Base-by-base conservation (phyloP, 1,140 invertebrate genomes). In the Aculops lycopersici region DNA sequence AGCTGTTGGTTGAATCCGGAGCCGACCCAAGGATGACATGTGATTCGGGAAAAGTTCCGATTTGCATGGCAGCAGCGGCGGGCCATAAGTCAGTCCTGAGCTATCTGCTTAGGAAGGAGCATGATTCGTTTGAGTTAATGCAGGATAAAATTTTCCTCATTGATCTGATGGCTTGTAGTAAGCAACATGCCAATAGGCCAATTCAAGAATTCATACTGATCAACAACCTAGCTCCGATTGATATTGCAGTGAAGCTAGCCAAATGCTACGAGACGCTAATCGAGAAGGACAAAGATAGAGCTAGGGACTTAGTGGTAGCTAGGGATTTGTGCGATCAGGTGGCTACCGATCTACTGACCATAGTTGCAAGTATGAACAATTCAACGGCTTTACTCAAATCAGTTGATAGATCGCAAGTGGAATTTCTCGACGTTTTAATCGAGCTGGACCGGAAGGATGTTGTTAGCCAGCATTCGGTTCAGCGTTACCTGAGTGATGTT, bases 131-230 rank as follows among this genome's bases (percentile, higher is more conserved):
- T 50, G 70, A 71, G 1, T 60, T 98, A 1, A 92, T 98, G 78
- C 86, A 95, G 49, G 90, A 95, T 54, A 72, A 74, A 54, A 72
- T 79, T 70, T 98, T 95, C 57, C 79, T 97, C 18, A 92, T 90
- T 58, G 94, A 97, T 56, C 62, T 97, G 51, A 97, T 95, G 81
- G 72, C 92, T 3, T 88, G 84, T 56, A 88, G 86, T 8, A 95
- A 94, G 58, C 79, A 81, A 49, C 72, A 80, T 57, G 74, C 83
- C 47, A 92, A 95, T 57, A 76, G 80, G 49, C 84, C 88, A 1
- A 79, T 97, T 21, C 74, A 90, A 54, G 86, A 95, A 52, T 95
- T 95, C 55, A 73, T 97, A 17, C 60, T 95, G 17, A 74, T 88
- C 3, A 92, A 83, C 1, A 80, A 84, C 15, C n/a, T n/a, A n/a